Percentiles rank a stretch among this genome's conserved stretches.
Conservation (phyloP, 2,113 vertebrate genomes). For the Garra rufa region DNA sequence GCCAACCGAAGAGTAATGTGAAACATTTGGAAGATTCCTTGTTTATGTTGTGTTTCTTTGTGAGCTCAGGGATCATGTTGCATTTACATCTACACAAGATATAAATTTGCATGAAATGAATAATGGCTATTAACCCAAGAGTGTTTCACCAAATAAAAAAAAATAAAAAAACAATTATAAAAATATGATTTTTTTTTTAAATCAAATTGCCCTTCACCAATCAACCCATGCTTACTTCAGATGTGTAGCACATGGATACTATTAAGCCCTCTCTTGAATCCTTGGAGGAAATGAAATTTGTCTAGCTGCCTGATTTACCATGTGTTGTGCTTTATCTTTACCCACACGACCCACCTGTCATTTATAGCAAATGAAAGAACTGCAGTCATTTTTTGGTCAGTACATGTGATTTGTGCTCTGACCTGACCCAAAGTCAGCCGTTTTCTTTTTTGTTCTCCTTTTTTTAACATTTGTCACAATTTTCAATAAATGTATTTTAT, state of each 20-base stretch:
- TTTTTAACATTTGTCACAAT: constrained; percentile 58
- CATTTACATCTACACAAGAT: constrained; percentile 26
- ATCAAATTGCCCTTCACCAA: neutral
- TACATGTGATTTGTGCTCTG: constrained; percentile 49
- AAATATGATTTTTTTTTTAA: neutral
- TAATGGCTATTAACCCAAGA: constrained; percentile 4
- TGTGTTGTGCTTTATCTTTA: constrained; percentile 31
- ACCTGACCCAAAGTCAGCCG: constrained; percentile 49
- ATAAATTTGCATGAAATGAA: constrained; percentile 44
- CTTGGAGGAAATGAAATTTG: constrained; percentile 19
- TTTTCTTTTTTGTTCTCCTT: neutral
- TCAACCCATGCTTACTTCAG: constrained; percentile 8
- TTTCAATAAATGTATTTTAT: constrained; percentile 68
- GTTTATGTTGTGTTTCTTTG: constrained; percentile 38
- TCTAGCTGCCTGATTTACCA: constrained; percentile 33
- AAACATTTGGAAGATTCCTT: constrained; percentile 31
- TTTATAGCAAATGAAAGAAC: constrained; percentile 27
- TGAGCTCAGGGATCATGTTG: constrained; percentile 56
- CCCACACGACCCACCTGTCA: constrained; percentile 23
- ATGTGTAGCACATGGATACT: constrained; percentile 21
- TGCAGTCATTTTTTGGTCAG: constrained; percentile 29
- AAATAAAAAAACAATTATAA: neutral
- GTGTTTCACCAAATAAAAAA: constrained; percentile 6
- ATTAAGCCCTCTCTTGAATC: neutral
- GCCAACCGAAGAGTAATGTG: constrained; percentile 22